phyloP scores from a whole-genome alignment of 1,140 invertebrate species.

The Gryon sp. region DNA sequence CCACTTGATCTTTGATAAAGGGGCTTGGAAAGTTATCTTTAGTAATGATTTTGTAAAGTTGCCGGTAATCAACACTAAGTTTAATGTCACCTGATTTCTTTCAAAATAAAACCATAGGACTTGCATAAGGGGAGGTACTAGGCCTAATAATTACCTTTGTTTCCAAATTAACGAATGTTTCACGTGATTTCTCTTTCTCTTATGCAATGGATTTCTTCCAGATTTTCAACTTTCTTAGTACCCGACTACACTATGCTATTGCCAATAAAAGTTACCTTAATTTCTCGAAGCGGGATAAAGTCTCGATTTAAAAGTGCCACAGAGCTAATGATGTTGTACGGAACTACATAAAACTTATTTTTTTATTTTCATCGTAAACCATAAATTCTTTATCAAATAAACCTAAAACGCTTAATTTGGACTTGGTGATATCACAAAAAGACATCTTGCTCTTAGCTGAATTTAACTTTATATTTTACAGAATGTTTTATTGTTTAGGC shows the following conservation, averaged over 20 bases:
- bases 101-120: constrained; percentile 14
- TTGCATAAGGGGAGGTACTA: constrained; percentile 24
- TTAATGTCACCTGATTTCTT: constrained; percentile 51
- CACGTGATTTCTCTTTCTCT: constrained; percentile 36
- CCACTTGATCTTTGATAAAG: constrained; percentile 74
- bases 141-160: background rate
- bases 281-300: background rate
- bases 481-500: too few relatives aligned
- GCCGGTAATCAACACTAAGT: constrained; percentile 76
- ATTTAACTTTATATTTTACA: too few relatives aligned
- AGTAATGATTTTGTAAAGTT: constrained; percentile 71
- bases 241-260: too few relatives aligned
- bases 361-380: too few relatives aligned
- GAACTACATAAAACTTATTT: background rate
- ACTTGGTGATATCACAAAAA: too few relatives aligned
- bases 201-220: background rate
- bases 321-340: background rate
- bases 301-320: background rate
- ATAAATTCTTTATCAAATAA: too few relatives aligned
- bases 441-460: too few relatives aligned
- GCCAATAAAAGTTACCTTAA: constrained; percentile 4
- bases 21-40: constrained; percentile 78
- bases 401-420: too few relatives aligned
- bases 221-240: too few relatives aligned
- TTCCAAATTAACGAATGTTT: constrained; percentile 5